Evolutionary conservation across 2,797 vertebrate genomes (phyloP), one percentile per base, ranked within the genome.

Genomic region (Sarcophilus harrisii): DNA sequence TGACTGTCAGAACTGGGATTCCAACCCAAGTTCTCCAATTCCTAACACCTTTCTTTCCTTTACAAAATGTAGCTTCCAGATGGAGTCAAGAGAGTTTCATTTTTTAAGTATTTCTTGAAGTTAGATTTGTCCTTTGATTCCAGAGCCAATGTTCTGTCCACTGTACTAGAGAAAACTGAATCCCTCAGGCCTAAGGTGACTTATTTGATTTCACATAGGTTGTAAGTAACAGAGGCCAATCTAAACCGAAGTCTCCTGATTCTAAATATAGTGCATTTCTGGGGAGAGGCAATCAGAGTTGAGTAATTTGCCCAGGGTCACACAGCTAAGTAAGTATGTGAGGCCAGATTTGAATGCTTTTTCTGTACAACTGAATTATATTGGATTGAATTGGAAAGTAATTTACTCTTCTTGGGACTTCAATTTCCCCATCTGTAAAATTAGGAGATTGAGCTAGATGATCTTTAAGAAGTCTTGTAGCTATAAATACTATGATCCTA

Each of bases 401-500:
- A 87, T 32, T 11, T 3, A 49, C 73, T 87, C 38, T 87, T 87
- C 73, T 87, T 28, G 38, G 38, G 32, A 87, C 38, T 87, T 49
- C 73, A 87, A 2, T 87, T 87, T 49, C 73, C 38, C 9, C 24
- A 49, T 87, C 73, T 87, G 3, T 87, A 87, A 49, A 87, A 45
- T 87, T 45, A 87, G 73, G 73, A 12, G 73, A 1, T 49, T 28
- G 38, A 3, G 24, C 73, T 49, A 87, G 73, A 87, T 49, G 32
- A 87, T 45, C 38, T 94, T 73, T 93, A 49, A 91, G 28, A 91
- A 81, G 92, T 3, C 45, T 96, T 59, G 96, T 58, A 87, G 29
- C 1, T 93, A 49, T 95, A 94, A 16, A 59, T 12, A 59, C 45
- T 92, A n/a, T 16, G 11, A 21, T 14, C 58, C 38, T n/a, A 32